Percentiles rank a stretch among this genome's conserved stretches.
These are phyloP conservation scores for Hydropsyche betteni DNA, from an alignment of 2,888 invertebrate genomes.

Conservation along the genomic window DNA sequence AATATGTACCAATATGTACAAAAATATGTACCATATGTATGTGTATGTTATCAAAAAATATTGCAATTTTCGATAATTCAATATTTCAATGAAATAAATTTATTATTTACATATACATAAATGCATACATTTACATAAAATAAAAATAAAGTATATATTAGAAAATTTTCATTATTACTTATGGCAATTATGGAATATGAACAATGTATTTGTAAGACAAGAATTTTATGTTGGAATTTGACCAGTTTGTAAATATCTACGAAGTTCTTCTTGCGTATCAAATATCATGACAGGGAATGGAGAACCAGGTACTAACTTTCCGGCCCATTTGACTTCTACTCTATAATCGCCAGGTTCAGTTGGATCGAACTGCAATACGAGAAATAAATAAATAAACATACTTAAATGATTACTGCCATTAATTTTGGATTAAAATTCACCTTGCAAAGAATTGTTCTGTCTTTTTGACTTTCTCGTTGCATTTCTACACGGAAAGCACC, in stretches of 20 bases:
- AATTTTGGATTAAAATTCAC: conserved; percentile 57
- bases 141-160: conserved; percentile 10
- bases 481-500: conserved; percentile 99
- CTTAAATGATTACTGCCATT: no score
- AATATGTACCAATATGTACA: no score
- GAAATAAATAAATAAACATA: conserved; percentile 14
- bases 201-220: neutral
- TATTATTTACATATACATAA: conserved; percentile 26
- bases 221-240: conserved; percentile 45
- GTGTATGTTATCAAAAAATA: no score
- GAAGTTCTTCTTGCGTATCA: conserved; percentile 96
- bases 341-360: conserved; percentile 99
- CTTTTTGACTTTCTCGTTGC: conserved; percentile 98
- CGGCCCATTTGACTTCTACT: conserved; percentile 98
- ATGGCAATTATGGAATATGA: conserved; percentile 30
- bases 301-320: conserved; percentile 96
- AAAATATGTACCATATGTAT: no score
- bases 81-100: no score
- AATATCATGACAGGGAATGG: conserved; percentile 99
- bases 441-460: conserved; percentile 97
- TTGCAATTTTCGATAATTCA: no score
- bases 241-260: conserved; percentile 66
- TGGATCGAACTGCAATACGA: conserved; percentile 82
- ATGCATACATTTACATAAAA: neutral
- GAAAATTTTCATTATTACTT: conserved; percentile 5